phyloP scores from a whole-genome alignment of 2,888 invertebrate genomes.

The Monopis laevigella region DNA sequence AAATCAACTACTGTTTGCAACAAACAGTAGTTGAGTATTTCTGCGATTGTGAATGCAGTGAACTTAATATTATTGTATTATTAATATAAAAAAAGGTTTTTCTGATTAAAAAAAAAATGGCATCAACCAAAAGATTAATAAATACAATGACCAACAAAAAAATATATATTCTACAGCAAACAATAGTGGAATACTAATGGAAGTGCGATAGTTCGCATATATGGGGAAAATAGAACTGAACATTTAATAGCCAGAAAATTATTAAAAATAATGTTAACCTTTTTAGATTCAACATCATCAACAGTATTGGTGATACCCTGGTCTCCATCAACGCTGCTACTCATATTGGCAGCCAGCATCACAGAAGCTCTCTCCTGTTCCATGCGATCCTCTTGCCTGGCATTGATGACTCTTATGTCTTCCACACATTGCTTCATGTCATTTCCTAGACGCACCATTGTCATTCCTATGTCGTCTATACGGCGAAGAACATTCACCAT shows the following conservation, averaged over 20 bases:
- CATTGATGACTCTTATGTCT: slow-evolving; percentile 74
- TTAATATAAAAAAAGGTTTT: too few relatives aligned
- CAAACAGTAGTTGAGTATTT: too few relatives aligned
- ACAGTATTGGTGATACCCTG: slow-evolving; percentile 46
- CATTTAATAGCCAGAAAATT: neutral
- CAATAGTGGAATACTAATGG: too few relatives aligned
- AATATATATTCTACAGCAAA: too few relatives aligned
- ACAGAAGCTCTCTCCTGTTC: slow-evolving; percentile 74
- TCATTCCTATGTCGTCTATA: slow-evolving; percentile 75
- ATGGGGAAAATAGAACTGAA: too few relatives aligned
- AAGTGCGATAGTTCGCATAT: neutral
- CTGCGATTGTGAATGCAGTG: too few relatives aligned
- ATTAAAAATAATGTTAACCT: slow-evolving; percentile 59
- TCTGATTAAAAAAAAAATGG: too few relatives aligned
- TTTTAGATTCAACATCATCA: slow-evolving; percentile 76
- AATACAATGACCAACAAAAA: too few relatives aligned
- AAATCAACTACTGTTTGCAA: too few relatives aligned
- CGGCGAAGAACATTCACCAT: slow-evolving; percentile 65
- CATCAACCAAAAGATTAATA: too few relatives aligned
- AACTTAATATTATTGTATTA: too few relatives aligned
- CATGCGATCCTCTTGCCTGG: slow-evolving; percentile 69
- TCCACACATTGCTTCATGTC: slow-evolving; percentile 79
- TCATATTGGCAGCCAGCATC: slow-evolving; percentile 73
- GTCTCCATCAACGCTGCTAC: slow-evolving; percentile 69
- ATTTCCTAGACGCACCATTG: slow-evolving; percentile 72